Conservation (phyloP, 1,140 invertebrate genomes). For the Maniola jurtina region DNA sequence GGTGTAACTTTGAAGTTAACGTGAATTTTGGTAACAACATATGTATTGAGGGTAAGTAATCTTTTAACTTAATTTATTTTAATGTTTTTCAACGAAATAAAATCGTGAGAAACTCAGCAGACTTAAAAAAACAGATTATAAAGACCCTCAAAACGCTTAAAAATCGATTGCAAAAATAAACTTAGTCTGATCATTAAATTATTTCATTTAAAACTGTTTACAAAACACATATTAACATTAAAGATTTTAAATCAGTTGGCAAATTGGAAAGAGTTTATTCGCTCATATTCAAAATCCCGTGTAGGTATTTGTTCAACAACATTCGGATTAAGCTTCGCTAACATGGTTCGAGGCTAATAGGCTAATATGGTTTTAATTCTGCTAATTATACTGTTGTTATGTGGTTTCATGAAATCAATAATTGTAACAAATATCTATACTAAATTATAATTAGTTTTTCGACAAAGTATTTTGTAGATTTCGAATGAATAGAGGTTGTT, state of each 20-base stretch:
- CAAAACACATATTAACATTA: background rate
- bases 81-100: no score
- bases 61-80: no score
- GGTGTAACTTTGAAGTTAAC: no score
- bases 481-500: no score
- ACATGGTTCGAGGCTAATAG: background rate
- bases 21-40: no score
- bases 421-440: background rate
- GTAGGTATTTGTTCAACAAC: background rate
- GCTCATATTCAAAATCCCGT: background rate
- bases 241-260: background rate
- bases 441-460: no score
- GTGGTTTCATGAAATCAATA: background rate
- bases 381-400: background rate
- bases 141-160: no score
- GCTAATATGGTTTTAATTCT: slow-evolving; percentile 1
- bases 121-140: no score
- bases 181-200: background rate
- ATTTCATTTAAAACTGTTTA: background rate
- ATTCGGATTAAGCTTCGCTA: background rate
- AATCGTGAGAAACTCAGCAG: no score
- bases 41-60: no score
- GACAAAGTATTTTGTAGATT: no score
- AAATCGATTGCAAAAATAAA: no score
- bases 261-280: background rate